Percentiles rank a stretch among this genome's conserved stretches.
Evolutionary conservation across 2,888 invertebrate species (phyloP).

Genomic region (Caenorhabditis sp.): DNA sequence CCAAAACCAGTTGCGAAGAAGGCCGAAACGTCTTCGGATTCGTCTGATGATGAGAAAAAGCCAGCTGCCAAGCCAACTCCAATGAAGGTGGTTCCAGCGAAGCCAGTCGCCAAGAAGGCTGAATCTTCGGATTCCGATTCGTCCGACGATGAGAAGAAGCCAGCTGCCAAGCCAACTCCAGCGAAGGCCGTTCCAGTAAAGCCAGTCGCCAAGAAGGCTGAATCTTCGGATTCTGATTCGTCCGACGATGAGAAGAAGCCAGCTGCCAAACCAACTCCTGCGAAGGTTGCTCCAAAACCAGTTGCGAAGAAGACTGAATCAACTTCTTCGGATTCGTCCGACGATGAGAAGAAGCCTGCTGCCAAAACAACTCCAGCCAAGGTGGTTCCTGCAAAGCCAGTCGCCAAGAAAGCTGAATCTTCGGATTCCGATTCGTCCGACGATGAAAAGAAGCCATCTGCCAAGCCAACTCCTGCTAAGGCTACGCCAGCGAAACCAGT

Average conservation of each 20-base stretch:
- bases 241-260: constrained; percentile 42
- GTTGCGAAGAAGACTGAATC: constrained; percentile 16
- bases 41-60: constrained; percentile 44
- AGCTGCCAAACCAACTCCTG: constrained; percentile 1
- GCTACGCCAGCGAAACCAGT: constrained; percentile 45
- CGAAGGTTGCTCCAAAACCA: not conserved
- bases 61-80: constrained; percentile 24
- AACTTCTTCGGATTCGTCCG: constrained; percentile 16
- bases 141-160: constrained; percentile 58
- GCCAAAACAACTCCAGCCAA: constrained; percentile 44
- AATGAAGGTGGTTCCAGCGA: constrained; percentile 17
- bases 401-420: constrained; percentile 46
- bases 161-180: constrained; percentile 39
- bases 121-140: constrained; percentile 22
- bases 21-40: constrained; percentile 50
- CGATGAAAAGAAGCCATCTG: constrained; percentile 47
- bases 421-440: constrained; percentile 54
- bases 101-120: constrained; percentile 3
- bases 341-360: constrained; percentile 57
- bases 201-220: constrained; percentile 61
- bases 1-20: constrained; percentile 55
- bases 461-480: constrained; percentile 50
- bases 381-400: constrained; percentile 11
- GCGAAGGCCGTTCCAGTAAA: constrained; percentile 29
- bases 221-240: constrained; percentile 47